Percentiles rank a stretch among this genome's conserved stretches.
These are phyloP conservation scores for Halesus radiatus DNA, from an alignment of 1,140 invertebrate genomes.

Conservation along the genomic window DNA sequence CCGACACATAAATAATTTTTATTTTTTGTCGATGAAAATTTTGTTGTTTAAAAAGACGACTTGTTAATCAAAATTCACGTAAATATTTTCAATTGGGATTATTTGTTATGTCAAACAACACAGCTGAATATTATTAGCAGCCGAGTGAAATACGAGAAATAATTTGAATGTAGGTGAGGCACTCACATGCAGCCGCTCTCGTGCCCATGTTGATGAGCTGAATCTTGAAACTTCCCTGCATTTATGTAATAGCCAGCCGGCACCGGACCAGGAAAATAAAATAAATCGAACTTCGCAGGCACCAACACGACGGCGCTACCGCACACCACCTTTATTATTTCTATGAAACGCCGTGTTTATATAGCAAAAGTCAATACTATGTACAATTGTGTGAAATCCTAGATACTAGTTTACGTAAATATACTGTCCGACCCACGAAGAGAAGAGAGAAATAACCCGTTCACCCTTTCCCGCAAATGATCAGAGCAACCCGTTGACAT, in stretches of 20 bases:
- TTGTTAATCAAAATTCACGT: too few species aligned
- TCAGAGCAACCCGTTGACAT: background rate
- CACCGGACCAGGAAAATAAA: constrained; percentile 35
- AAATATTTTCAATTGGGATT: too few species aligned
- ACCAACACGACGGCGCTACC: background rate
- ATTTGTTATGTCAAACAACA: too few species aligned
- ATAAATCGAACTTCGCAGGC: background rate
- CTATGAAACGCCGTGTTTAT: too few species aligned
- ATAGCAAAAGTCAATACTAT: too few species aligned
- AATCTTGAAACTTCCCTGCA: constrained; percentile 74
- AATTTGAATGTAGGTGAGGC: constrained; percentile 2
- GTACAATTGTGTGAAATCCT: too few species aligned
- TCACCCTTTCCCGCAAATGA: background rate
- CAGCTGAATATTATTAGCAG: too few species aligned
- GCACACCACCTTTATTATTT: background rate
- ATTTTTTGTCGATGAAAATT: too few species aligned
- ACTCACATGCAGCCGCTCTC: constrained; percentile 81
- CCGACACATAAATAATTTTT: too few species aligned
- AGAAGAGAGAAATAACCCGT: background rate
- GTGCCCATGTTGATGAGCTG: constrained; percentile 81
- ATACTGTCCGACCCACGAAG: too few species aligned
- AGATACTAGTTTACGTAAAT: too few species aligned
- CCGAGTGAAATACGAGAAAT: background rate
- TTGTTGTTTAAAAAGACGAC: too few species aligned
- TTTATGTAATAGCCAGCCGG: constrained; percentile 59